These are phyloP conservation scores for Solen grandis DNA, from an alignment of 1,140 invertebrate genomes.

Conservation along the genomic window DNA sequence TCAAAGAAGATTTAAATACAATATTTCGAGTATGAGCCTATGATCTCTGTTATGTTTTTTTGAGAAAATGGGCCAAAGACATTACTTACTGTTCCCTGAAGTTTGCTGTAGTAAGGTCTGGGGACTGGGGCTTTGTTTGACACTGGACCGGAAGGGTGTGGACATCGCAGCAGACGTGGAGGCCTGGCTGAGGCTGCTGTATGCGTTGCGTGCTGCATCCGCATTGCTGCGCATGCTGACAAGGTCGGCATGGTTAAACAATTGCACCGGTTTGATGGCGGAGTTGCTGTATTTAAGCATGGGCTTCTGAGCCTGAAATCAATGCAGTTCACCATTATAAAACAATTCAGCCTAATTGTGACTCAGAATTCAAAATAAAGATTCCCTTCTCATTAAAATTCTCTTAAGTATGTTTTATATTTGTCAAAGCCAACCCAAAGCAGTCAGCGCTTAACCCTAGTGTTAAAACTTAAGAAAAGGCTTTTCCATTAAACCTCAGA, in stretches of 20 bases:
- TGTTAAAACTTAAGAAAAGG: too few species aligned
- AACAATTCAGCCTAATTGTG: not conserved
- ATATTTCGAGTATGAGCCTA: too few species aligned
- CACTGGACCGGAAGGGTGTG: constrained; percentile 58
- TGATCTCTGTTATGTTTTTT: too few species aligned
- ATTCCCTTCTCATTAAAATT: too few species aligned
- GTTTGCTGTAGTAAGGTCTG: constrained; percentile 27
- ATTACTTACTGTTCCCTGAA: constrained; percentile 16
- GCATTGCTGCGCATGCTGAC: constrained; percentile 51
- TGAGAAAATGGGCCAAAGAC: too few species aligned
- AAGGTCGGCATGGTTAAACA: constrained; percentile 65
- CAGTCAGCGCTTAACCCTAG: too few species aligned
- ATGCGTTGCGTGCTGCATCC: constrained; percentile 56
- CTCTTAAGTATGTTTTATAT: too few species aligned
- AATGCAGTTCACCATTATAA: not conserved
- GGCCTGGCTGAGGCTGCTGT: constrained; percentile 60
- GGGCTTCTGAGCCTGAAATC: constrained; percentile 68
- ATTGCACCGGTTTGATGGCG: constrained; percentile 65
- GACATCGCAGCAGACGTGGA: constrained; percentile 48
- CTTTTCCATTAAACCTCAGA: too few species aligned
- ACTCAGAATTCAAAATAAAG: too few species aligned
- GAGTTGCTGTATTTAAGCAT: constrained; percentile 74
- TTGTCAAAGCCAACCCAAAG: too few species aligned
- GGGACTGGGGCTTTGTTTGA: constrained; percentile 48
- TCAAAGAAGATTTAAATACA: too few species aligned